Evolutionary conservation across 2,113 vertebrate species (phyloP), one percentile per base, ranked within the genome.

Genomic region (Diglossa brunneiventris): DNA sequence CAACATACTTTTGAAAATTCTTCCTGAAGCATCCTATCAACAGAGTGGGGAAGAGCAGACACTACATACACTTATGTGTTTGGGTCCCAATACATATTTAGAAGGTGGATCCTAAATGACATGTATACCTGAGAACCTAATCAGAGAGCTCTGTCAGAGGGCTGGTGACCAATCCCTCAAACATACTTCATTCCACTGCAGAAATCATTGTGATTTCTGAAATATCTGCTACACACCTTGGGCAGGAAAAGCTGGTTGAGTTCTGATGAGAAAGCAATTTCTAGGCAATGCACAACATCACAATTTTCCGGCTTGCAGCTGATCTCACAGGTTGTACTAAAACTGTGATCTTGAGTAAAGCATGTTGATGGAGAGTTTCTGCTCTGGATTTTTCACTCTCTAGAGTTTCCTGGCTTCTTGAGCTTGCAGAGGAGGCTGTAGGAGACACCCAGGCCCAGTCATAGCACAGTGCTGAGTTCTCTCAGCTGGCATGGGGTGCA

Each of bases 401-500:
- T 55, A 15, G 31, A 61, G 8, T 44, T 84, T 63, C 15, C 23
- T 49, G 55, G 30, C 9, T 67, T 67, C 58, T 44, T 61, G 41
- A 91, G 6, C 16, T 75, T 75, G 16, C 33, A 63, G 11, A 8
- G 6, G 1, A 84, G 33, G 42, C 35, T 14, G 0, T 39, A 61
- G n/a, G 69, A 33, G 30, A 52, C 33, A 56, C 47, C 33, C 50
- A 83, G 27, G 15, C 19, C n/a, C 69, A 16, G 10, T 19, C 39
- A 50, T 3, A 39, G 33, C 15, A 21, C 0, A 6, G 20, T 63
- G 47, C 18, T 35, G 58, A 52, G 27, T 50, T 82, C 42, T 79
- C 17, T 30, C 2, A 4, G 17, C 35, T 75, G 83, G 12, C 5
- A 0, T 5, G 6, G 58, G 16, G 12, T 1, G 1, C 28, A 62